A percentile compares a stretch with the other conserved stretches of the same genome.
Evolutionary conservation across 2,888 invertebrate species (phyloP).

Genomic region (Troglohyphantes excavatus): DNA sequence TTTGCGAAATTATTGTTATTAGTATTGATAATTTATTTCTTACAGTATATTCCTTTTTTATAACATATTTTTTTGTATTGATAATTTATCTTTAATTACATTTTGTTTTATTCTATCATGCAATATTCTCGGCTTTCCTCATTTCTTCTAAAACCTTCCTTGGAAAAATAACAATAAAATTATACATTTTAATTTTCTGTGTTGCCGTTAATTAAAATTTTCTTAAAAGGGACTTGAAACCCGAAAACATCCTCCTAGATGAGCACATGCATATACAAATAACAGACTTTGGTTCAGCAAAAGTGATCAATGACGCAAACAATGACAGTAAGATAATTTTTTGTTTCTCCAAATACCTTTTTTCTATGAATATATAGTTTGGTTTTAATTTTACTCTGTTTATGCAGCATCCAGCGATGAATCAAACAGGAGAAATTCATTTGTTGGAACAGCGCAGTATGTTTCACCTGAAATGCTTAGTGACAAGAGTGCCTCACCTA

Average conservation of each 20-base stretch:
- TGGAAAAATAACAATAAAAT: too few species aligned
- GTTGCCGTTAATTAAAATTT: not conserved
- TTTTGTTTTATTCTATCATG: too few species aligned
- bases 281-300: slow-evolving; percentile 97
- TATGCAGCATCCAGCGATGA: slow-evolving; percentile 72
- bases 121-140: too few species aligned
- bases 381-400: slow-evolving; percentile 14
- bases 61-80: too few species aligned
- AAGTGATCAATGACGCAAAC: slow-evolving; percentile 58
- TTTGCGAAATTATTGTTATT: too few species aligned
- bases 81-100: too few species aligned
- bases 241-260: slow-evolving; percentile 97
- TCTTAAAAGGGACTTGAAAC: slow-evolving; percentile 90
- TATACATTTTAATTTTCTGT: too few species aligned
- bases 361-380: not conserved
- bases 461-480: slow-evolving; percentile 98
- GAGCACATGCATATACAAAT: slow-evolving; percentile 98
- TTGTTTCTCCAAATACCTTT: not conserved
- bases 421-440: slow-evolving; percentile 83
- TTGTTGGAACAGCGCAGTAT: slow-evolving; percentile 99
- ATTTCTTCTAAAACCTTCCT: too few species aligned
- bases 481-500: slow-evolving; percentile 84
- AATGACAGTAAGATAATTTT: slow-evolving; percentile 47
- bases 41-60: too few species aligned
- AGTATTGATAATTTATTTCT: too few species aligned